These are phyloP conservation scores for Otus scops DNA, from an alignment of 2,797 vertebrate species.

Conservation along the genomic window DNA sequence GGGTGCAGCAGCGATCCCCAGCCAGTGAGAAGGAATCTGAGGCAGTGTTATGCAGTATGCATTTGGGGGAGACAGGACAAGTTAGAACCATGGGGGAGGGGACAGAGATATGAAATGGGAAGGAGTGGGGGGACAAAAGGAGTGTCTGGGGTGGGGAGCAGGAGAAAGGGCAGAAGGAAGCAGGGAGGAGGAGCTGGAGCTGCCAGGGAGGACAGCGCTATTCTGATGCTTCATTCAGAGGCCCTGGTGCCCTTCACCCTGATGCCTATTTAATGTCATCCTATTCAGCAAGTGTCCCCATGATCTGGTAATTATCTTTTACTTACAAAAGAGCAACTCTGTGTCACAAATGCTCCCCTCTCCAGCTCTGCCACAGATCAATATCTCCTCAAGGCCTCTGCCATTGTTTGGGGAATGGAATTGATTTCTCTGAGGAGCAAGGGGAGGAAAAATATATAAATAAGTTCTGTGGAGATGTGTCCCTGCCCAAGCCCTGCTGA, in stretches of 20 bases:
- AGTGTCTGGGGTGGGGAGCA: not conserved
- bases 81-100: not conserved
- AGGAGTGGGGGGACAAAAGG: not conserved
- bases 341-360: constrained; percentile 69
- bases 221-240: not conserved
- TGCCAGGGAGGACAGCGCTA: not conserved
- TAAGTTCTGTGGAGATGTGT: not conserved
- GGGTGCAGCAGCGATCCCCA: not conserved
- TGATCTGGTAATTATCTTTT: constrained; percentile 78
- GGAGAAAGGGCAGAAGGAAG: not conserved
- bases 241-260: constrained; percentile 63
- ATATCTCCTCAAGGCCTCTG: constrained; percentile 69
- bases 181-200: constrained; percentile 27
- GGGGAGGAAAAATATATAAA: constrained; percentile 36
- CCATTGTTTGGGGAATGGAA: constrained; percentile 72
- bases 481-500: not conserved
- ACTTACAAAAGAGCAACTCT: constrained; percentile 74
- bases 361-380: constrained; percentile 63
- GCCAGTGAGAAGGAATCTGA: accelerated
- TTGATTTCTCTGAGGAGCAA: constrained; percentile 51
- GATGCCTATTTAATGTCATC: constrained; percentile 66
- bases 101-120: not conserved
- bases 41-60: accelerated
- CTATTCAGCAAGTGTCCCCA: constrained; percentile 70
- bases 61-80: not conserved